These are phyloP conservation scores for Maniola jurtina DNA, from an alignment of 1,140 invertebrate genomes.

Conservation along the genomic window DNA sequence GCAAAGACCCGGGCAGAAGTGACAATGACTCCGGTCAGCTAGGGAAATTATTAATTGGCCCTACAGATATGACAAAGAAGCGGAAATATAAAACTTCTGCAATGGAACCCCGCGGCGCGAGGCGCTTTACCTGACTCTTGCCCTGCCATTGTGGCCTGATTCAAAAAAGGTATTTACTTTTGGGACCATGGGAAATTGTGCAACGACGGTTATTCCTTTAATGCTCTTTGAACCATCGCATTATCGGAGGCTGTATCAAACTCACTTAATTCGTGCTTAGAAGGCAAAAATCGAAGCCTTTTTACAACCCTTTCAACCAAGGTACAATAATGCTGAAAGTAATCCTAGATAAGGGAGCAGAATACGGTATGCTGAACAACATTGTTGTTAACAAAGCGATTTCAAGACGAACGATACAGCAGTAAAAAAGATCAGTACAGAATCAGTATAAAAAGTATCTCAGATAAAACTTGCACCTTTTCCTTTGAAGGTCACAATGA, in stretches of 20 bases:
- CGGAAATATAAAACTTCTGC: conserved; percentile 77
- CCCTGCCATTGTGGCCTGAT: conserved; percentile 66
- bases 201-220: conserved; percentile 56
- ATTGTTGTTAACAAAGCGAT: conserved; percentile 25
- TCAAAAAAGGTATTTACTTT: conserved; percentile 69
- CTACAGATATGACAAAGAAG: conserved; percentile 68
- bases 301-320: conserved; percentile 48
- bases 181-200: conserved; percentile 71
- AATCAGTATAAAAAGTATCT: conserved; percentile 4
- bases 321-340: conserved; percentile 32
- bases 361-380: conserved; percentile 38
- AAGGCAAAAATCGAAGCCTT: conserved; percentile 31
- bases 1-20: conserved; percentile 43
- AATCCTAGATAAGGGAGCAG: conserved; percentile 47
- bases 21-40: conserved; percentile 73
- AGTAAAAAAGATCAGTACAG: conserved; percentile 17
- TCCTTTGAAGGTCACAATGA: conserved; percentile 7
- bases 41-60: conserved; percentile 76
- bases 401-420: conserved; percentile 7
- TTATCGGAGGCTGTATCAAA: conserved; percentile 18
- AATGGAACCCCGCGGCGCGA: conserved; percentile 61
- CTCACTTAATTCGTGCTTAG: conserved; percentile 27
- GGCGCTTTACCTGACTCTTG: conserved; percentile 76
- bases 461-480: conserved; percentile 5
- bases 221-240: conserved; percentile 47